Base-by-base conservation (phyloP, 1,140 invertebrate genomes). In the Scaptomyza montana region DNA sequence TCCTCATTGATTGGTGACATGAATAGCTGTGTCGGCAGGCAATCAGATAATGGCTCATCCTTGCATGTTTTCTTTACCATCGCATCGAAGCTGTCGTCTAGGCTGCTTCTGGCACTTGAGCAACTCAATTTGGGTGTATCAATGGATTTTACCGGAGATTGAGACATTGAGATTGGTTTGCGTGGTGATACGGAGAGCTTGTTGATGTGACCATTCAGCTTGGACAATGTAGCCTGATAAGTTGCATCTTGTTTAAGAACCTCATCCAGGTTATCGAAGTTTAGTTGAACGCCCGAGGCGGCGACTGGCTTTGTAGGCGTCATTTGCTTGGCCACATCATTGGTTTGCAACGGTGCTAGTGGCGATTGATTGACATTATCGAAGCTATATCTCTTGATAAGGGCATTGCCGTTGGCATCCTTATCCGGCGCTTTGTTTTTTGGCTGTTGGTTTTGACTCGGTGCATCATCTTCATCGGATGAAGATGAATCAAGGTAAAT, bases 401-500 rank as follows among this genome's bases (percentile, higher is more conserved):
- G 41, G 2, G 56, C 46, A 55, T 61, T 73, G 8, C 25, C 43
- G 41, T 64, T 62, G 1, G 28, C 13, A 9, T 70, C 61, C 30
- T 71, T 78, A 6, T 53, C 57, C 1, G 36, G 51, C 0, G 51
- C 30, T 21, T 75, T 71, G 2, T 21, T 54, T 43, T 70, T 86
- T 28, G 55, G 5, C 16, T 28, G 8, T 25, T 43, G 8, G 39
- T 21, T 43, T 5, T 63, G 57, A 25, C 36, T 74, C 30, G 62
- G 41, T 0, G 56, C 25, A n/a, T 61, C 50, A 33, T 91, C 89
- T 21, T 91, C 89, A 25, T 91, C 90, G 2, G 81, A 80, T n/a
- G 82, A 89, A 1, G 82, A 91, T 12, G 89, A 87, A 61, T 91
- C 90, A n/a, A 91, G 63, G 74, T 90, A 91, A 19, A 91, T 90